Conservation (phyloP, 2,113 vertebrate genomes). For the Phyllostomus hastatus region DNA sequence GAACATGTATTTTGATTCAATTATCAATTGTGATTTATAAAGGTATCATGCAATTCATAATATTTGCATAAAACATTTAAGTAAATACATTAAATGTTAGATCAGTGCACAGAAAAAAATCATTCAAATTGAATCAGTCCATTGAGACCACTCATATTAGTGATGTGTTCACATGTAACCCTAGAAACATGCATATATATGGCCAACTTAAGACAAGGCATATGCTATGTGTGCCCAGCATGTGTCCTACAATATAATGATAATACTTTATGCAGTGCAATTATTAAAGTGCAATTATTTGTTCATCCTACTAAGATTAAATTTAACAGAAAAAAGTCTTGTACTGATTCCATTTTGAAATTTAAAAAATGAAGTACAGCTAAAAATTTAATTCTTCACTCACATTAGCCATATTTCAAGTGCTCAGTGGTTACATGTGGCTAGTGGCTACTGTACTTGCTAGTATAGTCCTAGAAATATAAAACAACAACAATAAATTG, state of each 20-base stretch:
- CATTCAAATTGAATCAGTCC: background rate
- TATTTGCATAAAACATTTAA: background rate
- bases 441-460: background rate
- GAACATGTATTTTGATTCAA: background rate
- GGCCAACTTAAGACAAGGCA: background rate
- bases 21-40: background rate
- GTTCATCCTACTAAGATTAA: background rate
- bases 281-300: background rate
- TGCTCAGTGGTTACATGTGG: background rate
- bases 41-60: background rate
- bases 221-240: accelerated
- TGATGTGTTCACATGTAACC: background rate
- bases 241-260: background rate
- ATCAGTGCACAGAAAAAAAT: background rate
- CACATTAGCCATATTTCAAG: background rate
- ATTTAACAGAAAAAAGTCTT: background rate
- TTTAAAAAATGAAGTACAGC: background rate
- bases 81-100: background rate
- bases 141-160: background rate
- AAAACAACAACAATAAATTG: background rate
- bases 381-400: background rate
- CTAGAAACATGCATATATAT: background rate
- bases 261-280: background rate
- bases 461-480: background rate
- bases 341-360: background rate